Percentiles rank a stretch among this genome's conserved stretches.
Conservation (phyloP, 2,888 invertebrate species). For the Pseudococcus viburni region DNA sequence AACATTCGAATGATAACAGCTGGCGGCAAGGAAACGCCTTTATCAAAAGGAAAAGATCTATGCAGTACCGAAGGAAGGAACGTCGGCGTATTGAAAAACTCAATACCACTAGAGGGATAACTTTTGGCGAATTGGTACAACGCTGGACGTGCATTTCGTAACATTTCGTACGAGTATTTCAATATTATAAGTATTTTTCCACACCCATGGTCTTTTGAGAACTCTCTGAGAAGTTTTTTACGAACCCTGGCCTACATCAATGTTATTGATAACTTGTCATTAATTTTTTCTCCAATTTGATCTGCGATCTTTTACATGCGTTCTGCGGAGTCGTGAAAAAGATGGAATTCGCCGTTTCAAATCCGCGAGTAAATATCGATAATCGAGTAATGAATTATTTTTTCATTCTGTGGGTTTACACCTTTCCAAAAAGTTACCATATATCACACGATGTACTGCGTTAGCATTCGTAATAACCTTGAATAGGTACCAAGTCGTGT, state of each 20-base stretch:
- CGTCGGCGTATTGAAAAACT: not conserved
- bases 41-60: slow-evolving; percentile 43
- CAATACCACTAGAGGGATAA: slow-evolving; percentile 19
- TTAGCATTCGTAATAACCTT: not conserved
- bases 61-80: not conserved
- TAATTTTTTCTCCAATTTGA: not conserved
- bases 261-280: slow-evolving; percentile 16
- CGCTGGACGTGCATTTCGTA: slow-evolving; percentile 9
- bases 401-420: not conserved
- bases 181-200: slow-evolving; percentile 6
- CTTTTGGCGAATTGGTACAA: slow-evolving; percentile 40
- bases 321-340: not conserved
- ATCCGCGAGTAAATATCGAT: not conserved
- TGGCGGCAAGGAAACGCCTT: slow-evolving; percentile 36
- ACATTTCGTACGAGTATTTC: not conserved
- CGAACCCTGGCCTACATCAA: slow-evolving; percentile 48
- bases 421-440: slow-evolving; percentile 23
- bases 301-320: not conserved
- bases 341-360: not conserved
- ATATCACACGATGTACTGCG: not conserved
- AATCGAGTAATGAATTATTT: slow-evolving; percentile 4
- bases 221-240: not conserved
- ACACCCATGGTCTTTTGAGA: slow-evolving; percentile 19
- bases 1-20: slow-evolving; percentile 41
- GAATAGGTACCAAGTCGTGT: slow-evolving; percentile 5